Conservation (phyloP, 2,113 vertebrate species). For the Solenodon paradoxus region DNA sequence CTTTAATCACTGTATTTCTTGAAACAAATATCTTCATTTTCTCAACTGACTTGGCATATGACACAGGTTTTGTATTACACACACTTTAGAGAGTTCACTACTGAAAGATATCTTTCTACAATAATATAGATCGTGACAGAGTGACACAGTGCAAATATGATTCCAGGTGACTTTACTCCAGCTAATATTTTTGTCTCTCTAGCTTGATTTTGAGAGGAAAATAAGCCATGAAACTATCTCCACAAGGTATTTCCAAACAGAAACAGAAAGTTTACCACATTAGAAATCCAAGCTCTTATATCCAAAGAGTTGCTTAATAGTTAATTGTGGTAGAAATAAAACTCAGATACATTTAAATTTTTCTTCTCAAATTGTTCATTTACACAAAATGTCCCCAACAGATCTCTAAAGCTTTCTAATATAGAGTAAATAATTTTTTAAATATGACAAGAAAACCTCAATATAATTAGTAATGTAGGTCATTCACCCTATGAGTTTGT, state of each 20-base stretch:
- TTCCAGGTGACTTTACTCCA: background rate
- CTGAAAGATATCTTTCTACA: background rate
- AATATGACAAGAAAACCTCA: background rate
- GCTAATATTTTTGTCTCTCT: background rate
- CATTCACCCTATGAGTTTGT: background rate
- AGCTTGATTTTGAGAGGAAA: background rate
- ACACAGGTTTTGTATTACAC: background rate
- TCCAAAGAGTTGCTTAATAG: background rate
- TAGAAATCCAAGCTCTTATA: background rate
- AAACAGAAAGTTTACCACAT: background rate
- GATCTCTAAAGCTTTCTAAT: background rate
- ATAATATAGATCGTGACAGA: background rate
- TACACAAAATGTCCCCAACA: background rate
- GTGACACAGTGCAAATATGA: background rate
- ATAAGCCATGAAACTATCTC: background rate
- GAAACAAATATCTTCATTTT: background rate
- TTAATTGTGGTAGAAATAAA: background rate
- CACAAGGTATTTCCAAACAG: background rate
- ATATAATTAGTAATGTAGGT: background rate
- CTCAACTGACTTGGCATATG: background rate
- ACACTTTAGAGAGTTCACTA: background rate
- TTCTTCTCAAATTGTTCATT: background rate
- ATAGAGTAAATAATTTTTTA: background rate
- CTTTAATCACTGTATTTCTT: background rate
- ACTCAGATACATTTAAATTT: background rate